A percentile compares a stretch with the other conserved stretches of the same genome.
phyloP scores from a whole-genome alignment of 2,113 vertebrate species.

The human (Homo sapiens) region DNA sequence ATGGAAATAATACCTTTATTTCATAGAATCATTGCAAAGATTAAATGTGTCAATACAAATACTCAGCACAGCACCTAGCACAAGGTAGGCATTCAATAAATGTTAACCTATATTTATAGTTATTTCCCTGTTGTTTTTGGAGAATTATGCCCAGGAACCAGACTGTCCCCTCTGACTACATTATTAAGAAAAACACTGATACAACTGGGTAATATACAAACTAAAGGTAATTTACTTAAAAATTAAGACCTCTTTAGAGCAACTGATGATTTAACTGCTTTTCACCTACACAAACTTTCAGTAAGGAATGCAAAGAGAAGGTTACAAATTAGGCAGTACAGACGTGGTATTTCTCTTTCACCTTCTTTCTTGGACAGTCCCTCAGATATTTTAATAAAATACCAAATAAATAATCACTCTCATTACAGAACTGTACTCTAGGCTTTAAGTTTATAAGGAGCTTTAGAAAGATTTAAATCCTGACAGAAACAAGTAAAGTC shows the following conservation, averaged over 20 bases:
- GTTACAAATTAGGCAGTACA: not conserved
- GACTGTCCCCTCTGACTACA: not conserved
- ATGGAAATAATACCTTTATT: not conserved
- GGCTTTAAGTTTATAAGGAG: not conserved
- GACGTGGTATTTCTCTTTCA: not conserved
- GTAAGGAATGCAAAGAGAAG: not conserved
- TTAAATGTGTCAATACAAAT: not conserved
- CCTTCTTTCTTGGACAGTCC: not conserved
- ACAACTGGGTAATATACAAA: not conserved
- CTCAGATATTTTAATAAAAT: not conserved
- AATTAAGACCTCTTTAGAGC: not conserved
- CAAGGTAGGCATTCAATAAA: not conserved
- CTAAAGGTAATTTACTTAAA: slow-evolving; percentile 34
- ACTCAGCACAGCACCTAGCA: not conserved
- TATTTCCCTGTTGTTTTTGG: not conserved
- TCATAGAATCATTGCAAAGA: not conserved
- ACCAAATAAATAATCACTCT: not conserved
- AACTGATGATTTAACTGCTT: not conserved
- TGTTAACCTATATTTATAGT: not conserved
- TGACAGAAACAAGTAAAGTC: slow-evolving; percentile 55
- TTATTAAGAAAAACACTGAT: not conserved
- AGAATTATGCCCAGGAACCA: not conserved
- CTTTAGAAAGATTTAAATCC: slow-evolving; percentile 31
- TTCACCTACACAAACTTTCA: not conserved
- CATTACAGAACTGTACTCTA: slow-evolving; percentile 5